Evolutionary conservation across 2,113 vertebrate genomes (phyloP).

Genomic region (Gobio gobio): DNA sequence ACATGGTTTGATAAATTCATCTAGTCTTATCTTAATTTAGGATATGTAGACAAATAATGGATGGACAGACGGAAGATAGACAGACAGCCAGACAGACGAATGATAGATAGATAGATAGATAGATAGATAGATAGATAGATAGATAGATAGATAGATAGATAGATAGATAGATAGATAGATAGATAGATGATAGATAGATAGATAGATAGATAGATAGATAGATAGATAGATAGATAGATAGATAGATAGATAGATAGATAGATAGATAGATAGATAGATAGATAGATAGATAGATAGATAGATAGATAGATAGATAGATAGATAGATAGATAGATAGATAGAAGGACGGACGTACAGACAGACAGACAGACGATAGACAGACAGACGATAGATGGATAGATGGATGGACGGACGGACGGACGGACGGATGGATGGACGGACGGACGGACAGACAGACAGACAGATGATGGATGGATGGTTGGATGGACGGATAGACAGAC

Average conservation of each 20-base stretch:
- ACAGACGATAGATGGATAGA: neutral
- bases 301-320: neutral
- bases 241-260: neutral
- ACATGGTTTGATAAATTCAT: neutral
- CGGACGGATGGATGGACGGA: no score
- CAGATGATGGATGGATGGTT: no score
- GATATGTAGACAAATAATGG: neutral
- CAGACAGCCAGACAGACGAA: neutral
- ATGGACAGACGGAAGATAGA: neutral
- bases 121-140: neutral
- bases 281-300: neutral
- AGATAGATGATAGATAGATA: neutral
- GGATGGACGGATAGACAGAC: neutral
- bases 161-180: neutral
- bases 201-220: neutral
- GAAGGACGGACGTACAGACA: no score
- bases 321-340: neutral
- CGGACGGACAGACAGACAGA: no score
- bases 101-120: neutral
- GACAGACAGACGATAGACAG: no score
- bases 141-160: neutral
- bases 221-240: neutral
- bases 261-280: neutral
- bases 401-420: no score
- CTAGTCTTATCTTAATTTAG: neutral